Base-by-base conservation (phyloP, 2,113 vertebrate species). In the Pithys albifrons region DNA sequence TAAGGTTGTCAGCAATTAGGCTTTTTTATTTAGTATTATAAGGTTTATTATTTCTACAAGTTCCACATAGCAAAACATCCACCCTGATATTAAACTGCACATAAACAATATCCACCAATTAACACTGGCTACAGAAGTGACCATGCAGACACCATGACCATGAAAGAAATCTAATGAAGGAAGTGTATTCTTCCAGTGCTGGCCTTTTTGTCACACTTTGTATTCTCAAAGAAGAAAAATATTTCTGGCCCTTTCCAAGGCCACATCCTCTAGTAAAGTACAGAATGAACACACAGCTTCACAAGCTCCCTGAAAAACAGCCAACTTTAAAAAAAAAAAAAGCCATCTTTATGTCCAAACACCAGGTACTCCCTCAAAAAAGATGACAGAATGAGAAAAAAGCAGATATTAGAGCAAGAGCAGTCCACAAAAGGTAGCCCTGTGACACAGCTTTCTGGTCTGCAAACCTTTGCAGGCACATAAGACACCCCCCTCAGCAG, bases 31-130 rank as follows among this genome's bases (percentile, higher is more conserved):
- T 94, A 89, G 79, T n/a, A 45, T 95, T 95, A 88, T 95, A 97
- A 97, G 71, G 67, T 80, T 98, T 93, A 97, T 46, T 84, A 82
- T 91, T 92, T 82, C 74, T 97, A 93, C 77, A 94, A 88, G 73
- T 97, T 96, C 78, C 72, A 95, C 51, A 72, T 46, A 88, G 41
- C 65, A 85, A 93, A 96, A 94, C 64, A 94, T 81, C 90, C 91
- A 94, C 46, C 41, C 55, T 79, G 49, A 72, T 95, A 96, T 96
- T 91, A 96, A 77, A 85, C 46, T 43, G 45, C 45, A 67, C 61
- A 49, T 65, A 93, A 93, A 66, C 41, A 64, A 71, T 94, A 89
- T 66, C 35, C 12, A 93, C 22, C 64, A 94, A 88, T 83, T 96
- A 97, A 93, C 84, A 52, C 18, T 88, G 39, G 64, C 59, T 73